Evolutionary conservation across 2,888 invertebrate species (phyloP).

Genomic region (Meloe dianella): DNA sequence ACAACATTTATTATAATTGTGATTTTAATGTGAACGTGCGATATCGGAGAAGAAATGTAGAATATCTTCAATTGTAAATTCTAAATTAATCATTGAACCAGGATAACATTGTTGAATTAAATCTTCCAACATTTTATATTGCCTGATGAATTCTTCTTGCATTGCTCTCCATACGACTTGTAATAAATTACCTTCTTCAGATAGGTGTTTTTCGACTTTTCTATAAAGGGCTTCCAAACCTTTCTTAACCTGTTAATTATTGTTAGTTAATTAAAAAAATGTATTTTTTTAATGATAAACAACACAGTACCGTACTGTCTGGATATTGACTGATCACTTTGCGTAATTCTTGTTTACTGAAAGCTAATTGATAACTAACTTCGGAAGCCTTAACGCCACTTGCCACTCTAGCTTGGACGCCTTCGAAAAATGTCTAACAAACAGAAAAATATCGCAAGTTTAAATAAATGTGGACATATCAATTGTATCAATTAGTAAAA

Average conservation of each 20-base stretch:
- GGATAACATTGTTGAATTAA: slow-evolving; percentile 96
- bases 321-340: slow-evolving; percentile 96
- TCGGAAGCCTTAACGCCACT: slow-evolving; percentile 96
- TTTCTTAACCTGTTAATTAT: slow-evolving; percentile 78
- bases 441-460: slow-evolving; percentile 23
- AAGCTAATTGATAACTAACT: slow-evolving; percentile 96
- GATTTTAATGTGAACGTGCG: slow-evolving; percentile 84
- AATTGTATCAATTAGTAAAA: too few relatives aligned
- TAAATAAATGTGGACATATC: too few relatives aligned
- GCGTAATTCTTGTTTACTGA: slow-evolving; percentile 94
- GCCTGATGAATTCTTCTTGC: slow-evolving; percentile 98
- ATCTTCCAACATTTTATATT: slow-evolving; percentile 91
- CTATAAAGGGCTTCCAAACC: slow-evolving; percentile 91
- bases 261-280: too few relatives aligned
- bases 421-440: slow-evolving; percentile 91
- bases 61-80: slow-evolving; percentile 95
- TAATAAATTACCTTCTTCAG: slow-evolving; percentile 90
- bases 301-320: slow-evolving; percentile 64
- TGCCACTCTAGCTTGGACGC: slow-evolving; percentile 90
- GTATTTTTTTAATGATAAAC: background rate
- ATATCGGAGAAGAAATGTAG: slow-evolving; percentile 98
- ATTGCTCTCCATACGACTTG: slow-evolving; percentile 99
- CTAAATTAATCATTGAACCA: slow-evolving; percentile 89
- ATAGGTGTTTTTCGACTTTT: slow-evolving; percentile 97
- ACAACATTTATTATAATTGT: slow-evolving; percentile 63